A percentile compares a stretch with the other conserved stretches of the same genome.
phyloP scores from a whole-genome alignment of 2,888 invertebrate species.

The Ephialtes manifestator region DNA sequence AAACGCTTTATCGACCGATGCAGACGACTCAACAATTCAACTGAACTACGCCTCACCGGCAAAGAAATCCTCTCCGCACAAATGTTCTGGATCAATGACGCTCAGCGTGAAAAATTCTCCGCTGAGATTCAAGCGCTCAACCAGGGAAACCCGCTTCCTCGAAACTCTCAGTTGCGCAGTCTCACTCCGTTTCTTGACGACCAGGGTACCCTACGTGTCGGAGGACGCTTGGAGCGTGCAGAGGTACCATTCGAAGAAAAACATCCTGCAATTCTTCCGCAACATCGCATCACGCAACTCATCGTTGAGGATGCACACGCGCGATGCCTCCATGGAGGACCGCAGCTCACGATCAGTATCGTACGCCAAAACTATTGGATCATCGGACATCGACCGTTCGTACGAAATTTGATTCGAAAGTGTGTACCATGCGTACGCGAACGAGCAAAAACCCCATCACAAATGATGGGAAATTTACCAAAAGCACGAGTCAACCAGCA shows the following conservation, averaged over 20 bases:
- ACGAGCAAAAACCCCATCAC: background rate
- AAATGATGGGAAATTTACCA: background rate
- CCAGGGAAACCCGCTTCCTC: background rate
- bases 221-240: slow-evolving; percentile 49
- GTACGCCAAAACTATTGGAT: slow-evolving; percentile 52
- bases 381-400: slow-evolving; percentile 17
- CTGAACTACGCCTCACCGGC: background rate
- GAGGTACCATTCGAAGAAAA: slow-evolving; percentile 26
- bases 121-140: background rate
- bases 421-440: slow-evolving; percentile 65
- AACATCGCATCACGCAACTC: background rate
- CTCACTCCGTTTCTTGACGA: slow-evolving; percentile 45
- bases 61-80: slow-evolving; percentile 8
- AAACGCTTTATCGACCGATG: background rate
- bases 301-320: background rate
- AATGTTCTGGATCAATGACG: slow-evolving; percentile 21
- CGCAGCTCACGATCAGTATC: slow-evolving; percentile 23
- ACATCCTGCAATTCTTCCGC: slow-evolving; percentile 51
- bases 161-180: slow-evolving; percentile 5
- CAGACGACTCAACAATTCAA: background rate
- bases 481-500: background rate
- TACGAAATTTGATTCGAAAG: slow-evolving; percentile 22
- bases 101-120: background rate
- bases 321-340: slow-evolving; percentile 48
- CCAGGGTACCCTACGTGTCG: slow-evolving; percentile 25